Conservation (phyloP, 2,888 invertebrate genomes). For the Eucriotettix oculatus region DNA sequence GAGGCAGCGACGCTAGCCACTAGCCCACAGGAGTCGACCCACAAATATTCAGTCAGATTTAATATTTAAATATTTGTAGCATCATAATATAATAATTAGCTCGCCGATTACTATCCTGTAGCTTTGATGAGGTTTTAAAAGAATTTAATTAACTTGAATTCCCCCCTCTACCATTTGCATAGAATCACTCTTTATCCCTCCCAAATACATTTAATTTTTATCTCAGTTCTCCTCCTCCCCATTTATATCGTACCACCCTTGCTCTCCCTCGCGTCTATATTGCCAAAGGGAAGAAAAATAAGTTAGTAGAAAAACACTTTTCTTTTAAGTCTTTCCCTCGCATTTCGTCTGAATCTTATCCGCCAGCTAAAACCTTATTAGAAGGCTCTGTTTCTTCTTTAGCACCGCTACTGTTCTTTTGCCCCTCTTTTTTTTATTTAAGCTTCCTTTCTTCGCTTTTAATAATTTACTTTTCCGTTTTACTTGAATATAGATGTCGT, state of each 20-base stretch:
- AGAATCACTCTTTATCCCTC: background rate
- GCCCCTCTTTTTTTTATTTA: too few species aligned
- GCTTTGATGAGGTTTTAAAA: background rate
- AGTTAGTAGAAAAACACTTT: background rate
- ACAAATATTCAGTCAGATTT: too few species aligned
- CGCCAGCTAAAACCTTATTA: background rate
- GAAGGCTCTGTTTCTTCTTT: background rate
- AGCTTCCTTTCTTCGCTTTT: too few species aligned
- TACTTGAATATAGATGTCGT: too few species aligned
- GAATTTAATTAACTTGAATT: background rate
- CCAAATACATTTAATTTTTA: background rate
- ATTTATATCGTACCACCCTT: background rate
- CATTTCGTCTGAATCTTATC: too few species aligned
- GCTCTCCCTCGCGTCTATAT: background rate
- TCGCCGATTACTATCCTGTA: background rate
- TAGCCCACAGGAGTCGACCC: too few species aligned
- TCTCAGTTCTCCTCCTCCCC: background rate
- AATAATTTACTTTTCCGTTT: too few species aligned
- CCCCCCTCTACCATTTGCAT: background rate
- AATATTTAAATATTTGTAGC: too few species aligned
- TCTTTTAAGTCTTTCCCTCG: background rate
- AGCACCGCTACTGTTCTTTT: too few species aligned
- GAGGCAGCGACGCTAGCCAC: too few species aligned
- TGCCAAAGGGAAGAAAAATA: background rate
- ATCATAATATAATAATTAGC: background rate